Evolutionary conservation across 2,888 invertebrate genomes (phyloP).

Genomic region (Teleogryllus oceanicus): DNA sequence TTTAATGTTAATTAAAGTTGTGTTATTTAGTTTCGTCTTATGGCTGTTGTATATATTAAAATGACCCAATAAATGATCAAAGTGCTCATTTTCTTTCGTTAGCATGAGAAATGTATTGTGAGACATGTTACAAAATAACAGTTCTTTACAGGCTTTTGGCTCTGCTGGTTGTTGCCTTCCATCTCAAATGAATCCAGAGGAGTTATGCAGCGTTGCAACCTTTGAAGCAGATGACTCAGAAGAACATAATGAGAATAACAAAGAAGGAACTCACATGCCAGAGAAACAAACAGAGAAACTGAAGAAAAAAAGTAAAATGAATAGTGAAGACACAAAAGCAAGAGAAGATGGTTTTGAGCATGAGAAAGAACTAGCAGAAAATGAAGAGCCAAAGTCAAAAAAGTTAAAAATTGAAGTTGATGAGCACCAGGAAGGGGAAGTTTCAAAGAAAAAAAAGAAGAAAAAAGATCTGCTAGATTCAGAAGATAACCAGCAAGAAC

Average conservation of each 20-base stretch:
- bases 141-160: conserved; percentile 57
- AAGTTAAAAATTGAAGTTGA: conserved; percentile 32
- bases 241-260: conserved; percentile 18
- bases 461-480: conserved; percentile 20
- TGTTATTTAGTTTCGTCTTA: no score
- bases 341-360: conserved; percentile 12
- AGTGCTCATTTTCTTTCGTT: no score
- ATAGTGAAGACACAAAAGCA: conserved; percentile 28
- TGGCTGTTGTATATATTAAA: no score
- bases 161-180: conserved; percentile 71
- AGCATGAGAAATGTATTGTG: no score
- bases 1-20: no score
- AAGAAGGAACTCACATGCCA: conserved; percentile 20
- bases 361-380: conserved; percentile 21
- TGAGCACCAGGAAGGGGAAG: conserved; percentile 28
- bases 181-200: conserved; percentile 64
- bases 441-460: conserved; percentile 32
- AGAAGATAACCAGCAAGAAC: no score
- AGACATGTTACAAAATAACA: no score
- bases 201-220: conserved; percentile 68
- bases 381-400: conserved; percentile 23
- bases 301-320: conserved; percentile 24
- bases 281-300: background rate
- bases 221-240: conserved; percentile 49
- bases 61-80: no score